Percentiles rank a stretch among this genome's conserved stretches.
Evolutionary conservation across 2,797 vertebrate species (phyloP).

Genomic region (Peromyscus aztecus): DNA sequence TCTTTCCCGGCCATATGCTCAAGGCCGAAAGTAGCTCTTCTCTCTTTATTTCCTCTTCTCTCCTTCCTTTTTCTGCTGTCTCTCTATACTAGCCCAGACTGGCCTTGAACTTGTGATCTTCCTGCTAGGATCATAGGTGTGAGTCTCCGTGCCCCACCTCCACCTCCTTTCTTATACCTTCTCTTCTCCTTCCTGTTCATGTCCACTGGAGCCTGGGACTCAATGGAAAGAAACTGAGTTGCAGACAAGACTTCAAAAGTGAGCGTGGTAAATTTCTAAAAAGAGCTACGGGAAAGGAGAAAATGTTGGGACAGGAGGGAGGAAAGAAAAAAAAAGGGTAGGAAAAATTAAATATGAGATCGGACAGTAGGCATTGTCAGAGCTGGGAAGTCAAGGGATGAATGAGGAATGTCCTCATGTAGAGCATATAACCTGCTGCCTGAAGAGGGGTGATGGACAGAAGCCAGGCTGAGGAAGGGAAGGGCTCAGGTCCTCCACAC

Average conservation of each 20-base stretch:
- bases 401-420: fast-evolving
- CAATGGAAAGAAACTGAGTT: neutral
- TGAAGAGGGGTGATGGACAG: too few relatives aligned
- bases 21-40: neutral
- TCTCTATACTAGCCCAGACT: neutral
- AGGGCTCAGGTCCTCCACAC: neutral
- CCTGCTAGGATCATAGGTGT: too few relatives aligned
- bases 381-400: neutral
- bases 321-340: neutral
- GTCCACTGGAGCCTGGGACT: neutral
- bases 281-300: neutral
- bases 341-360: neutral
- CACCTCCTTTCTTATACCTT: neutral
- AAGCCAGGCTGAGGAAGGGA: neutral
- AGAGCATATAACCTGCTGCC: fast-evolving
- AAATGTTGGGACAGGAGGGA: neutral
- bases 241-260: neutral
- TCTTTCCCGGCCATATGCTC: neutral
- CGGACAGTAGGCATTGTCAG: fast-evolving
- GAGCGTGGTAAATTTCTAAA: neutral
- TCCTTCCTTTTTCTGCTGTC: neutral
- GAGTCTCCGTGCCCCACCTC: neutral
- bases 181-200: neutral
- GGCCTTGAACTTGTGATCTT: neutral
- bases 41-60: neutral